Evolutionary conservation across 2,797 vertebrate genomes (phyloP).

Genomic region (Lophotriccus pileatus): DNA sequence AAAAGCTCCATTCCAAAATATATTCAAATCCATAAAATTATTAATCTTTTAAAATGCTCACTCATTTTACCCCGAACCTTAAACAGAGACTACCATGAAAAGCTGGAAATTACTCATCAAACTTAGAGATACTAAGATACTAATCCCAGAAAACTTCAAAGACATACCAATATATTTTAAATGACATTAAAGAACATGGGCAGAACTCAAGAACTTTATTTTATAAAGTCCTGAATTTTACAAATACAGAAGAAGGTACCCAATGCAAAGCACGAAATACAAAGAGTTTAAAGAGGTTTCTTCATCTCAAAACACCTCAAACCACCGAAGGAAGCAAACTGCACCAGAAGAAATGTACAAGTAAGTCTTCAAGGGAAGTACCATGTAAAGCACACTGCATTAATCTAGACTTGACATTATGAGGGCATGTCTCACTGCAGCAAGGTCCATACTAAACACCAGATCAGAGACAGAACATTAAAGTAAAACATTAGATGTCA

Average conservation of each 20-base stretch:
- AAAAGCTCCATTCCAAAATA: neutral
- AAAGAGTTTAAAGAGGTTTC: neutral
- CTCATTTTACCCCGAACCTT: neutral
- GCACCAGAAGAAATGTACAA: conserved; percentile 24
- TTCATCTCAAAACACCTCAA: conserved; percentile 24
- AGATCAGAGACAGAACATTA: conserved; percentile 38
- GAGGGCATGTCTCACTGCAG: conserved; percentile 19
- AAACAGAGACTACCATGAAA: neutral
- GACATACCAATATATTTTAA: neutral
- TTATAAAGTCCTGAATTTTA: neutral
- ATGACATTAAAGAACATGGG: neutral
- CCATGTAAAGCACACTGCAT: conserved; percentile 45
- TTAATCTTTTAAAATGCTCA: neutral
- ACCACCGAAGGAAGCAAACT: conserved; percentile 15
- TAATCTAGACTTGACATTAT: conserved; percentile 48
- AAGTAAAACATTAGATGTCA: conserved; percentile 48
- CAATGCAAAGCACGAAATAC: conserved; percentile 10
- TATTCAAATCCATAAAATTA: neutral
- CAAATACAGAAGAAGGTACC: neutral
- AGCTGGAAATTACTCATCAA: neutral
- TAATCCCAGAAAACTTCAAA: neutral
- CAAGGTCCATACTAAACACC: conserved; percentile 46
- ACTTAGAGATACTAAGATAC: neutral
- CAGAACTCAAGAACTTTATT: neutral
- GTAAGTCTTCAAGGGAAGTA: conserved; percentile 20